Evolutionary conservation across 2,888 invertebrate genomes (phyloP).

Genomic region (Sarcophaga rosellei): DNA sequence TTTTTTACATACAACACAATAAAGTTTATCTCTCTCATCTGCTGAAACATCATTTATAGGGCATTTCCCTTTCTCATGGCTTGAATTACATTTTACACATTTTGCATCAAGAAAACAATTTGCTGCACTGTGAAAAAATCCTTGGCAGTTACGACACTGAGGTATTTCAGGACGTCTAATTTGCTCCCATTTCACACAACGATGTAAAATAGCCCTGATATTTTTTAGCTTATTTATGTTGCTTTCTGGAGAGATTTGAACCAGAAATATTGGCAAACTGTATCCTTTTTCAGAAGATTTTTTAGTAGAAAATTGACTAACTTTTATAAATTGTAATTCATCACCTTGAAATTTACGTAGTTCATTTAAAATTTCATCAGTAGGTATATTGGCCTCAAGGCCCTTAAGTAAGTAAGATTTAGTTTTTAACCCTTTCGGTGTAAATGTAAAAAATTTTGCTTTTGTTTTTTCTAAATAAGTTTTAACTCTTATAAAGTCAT

Average conservation of each 20-base stretch:
- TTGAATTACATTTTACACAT: slow-evolving; percentile 2
- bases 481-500: not conserved
- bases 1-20: not conserved
- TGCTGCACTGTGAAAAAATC: not conserved
- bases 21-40: slow-evolving; percentile 2
- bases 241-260: slow-evolving; percentile 20
- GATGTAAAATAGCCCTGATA: slow-evolving; percentile 14
- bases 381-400: not conserved
- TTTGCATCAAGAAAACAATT: slow-evolving; percentile 1
- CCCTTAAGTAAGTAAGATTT: slow-evolving; percentile 11
- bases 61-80: slow-evolving; percentile 16
- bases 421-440: no score
- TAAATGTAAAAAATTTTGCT: no score
- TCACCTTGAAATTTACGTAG: slow-evolving; percentile 4
- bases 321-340: slow-evolving; percentile 15
- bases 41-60: not conserved
- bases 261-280: slow-evolving; percentile 26
- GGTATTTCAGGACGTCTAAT: slow-evolving; percentile 2
- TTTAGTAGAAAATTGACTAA: slow-evolving; percentile 12
- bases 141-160: slow-evolving; percentile 30
- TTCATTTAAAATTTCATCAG: slow-evolving; percentile 18
- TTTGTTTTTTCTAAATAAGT: no score
- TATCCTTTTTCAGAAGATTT: slow-evolving; percentile 1
- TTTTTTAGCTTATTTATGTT: not conserved
- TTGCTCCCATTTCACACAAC: slow-evolving; percentile 26